Evolutionary conservation across 2,888 invertebrate species (phyloP).

Genomic region (Microchrysa polita): DNA sequence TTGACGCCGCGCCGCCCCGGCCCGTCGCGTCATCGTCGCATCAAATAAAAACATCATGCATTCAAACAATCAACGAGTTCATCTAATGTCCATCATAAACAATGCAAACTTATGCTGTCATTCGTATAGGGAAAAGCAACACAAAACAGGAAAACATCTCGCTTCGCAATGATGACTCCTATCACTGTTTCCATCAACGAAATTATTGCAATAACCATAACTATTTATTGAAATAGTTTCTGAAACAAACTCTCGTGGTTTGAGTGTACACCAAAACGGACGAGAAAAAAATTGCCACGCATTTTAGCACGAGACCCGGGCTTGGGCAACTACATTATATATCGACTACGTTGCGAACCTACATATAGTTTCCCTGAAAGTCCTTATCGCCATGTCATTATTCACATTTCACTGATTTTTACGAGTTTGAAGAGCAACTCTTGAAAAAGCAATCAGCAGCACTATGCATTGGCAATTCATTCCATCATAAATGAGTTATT

Average conservation of each 20-base stretch:
- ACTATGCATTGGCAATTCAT: constrained; percentile 55
- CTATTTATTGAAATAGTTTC: constrained; percentile 50
- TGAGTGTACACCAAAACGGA: constrained; percentile 7
- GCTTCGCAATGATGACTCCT: constrained; percentile 7
- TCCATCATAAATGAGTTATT: constrained; percentile 64
- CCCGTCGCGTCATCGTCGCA: background rate
- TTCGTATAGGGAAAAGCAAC: constrained; percentile 25
- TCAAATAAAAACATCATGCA: constrained; percentile 30
- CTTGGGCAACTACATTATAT: no score
- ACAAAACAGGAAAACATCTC: constrained; percentile 23
- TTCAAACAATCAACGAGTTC: constrained; percentile 18
- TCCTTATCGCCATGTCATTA: constrained; percentile 48
- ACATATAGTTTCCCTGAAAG: constrained; percentile 43
- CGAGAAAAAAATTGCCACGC: background rate
- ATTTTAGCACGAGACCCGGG: no score
- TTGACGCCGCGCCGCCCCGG: no score
- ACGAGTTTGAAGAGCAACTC: constrained; percentile 47
- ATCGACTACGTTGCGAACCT: background rate
- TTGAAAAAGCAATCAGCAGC: constrained; percentile 51
- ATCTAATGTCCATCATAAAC: constrained; percentile 41
- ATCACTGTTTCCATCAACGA: constrained; percentile 47
- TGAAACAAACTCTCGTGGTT: constrained; percentile 38
- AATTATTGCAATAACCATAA: constrained; percentile 52
- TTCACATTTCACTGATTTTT: constrained; percentile 51
- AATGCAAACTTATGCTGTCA: constrained; percentile 39